Base-by-base conservation (phyloP, 2,888 invertebrate genomes). In the Theretra japonica region DNA sequence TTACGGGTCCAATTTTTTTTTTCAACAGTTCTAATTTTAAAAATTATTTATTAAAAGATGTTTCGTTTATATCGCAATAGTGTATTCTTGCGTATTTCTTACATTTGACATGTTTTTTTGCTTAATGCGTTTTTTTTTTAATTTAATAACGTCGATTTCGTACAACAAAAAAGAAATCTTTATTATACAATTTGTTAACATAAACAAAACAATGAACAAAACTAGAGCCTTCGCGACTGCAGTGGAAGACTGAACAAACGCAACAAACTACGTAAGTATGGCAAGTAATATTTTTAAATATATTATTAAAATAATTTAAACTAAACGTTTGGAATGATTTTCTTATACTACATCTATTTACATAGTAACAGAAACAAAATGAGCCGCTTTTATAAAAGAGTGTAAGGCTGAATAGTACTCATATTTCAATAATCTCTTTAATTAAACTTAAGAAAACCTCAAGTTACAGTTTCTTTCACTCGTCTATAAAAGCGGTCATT, bases 261-360 rank as follows among this genome's bases (percentile, higher is more conserved):
- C 87, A 90, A 90, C 88, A 87, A 86, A 86, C 87, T 90, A 89
- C 87, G 84, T 84, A 86, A 88, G 85, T 93, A 94, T 93, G 93
- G 94, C 93, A 93, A 94, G 93, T 91, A 87, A 88, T 88, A 87
- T 86, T 88, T 90, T 87, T 90, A 90, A 91, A 90, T 88, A 92
- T 88, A 87, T 86, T 83, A 90, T 91, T 90, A 91, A 91, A 90
- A 91, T 90, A 91, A 91, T 89, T 88, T 91, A 88, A 88, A 88
- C 89, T 92, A 92, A 89, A 88, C 87, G 89, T 90, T 91, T 92
- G 92, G 92, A 93, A 92, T 93, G 90, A 88, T 90, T 83, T 80
- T 85, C 86, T 88, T 88, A 86, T 75, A 85, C 87, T 84, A 86
- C 85, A 84, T 84, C 84, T 93, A 93, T 94, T 91, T 93, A 93